phyloP scores from a whole-genome alignment of 2,888 invertebrate genomes.

The Acanthacorydalis orientalis region DNA sequence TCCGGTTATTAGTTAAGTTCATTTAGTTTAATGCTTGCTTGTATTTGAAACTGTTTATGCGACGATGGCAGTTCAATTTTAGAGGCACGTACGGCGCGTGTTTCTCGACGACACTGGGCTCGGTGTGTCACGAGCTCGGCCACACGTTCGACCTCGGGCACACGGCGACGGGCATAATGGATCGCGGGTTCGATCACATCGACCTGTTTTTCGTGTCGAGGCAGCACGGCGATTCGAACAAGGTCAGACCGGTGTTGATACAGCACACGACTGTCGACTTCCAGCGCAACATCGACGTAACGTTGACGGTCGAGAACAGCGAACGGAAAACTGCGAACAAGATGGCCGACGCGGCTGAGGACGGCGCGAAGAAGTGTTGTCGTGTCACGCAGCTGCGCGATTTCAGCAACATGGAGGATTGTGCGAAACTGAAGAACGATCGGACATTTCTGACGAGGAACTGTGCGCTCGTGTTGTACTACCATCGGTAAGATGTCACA shows the following conservation, averaged over 20 bases:
- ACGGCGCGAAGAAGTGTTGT: background rate
- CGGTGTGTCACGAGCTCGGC: constrained; percentile 83
- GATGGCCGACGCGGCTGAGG: constrained; percentile 8
- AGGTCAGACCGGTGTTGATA: constrained; percentile 4
- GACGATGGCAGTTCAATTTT: constrained; percentile 3
- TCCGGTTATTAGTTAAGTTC: too few species aligned
- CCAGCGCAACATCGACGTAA: background rate
- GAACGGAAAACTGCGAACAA: constrained; percentile 14
- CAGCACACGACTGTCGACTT: too few species aligned
- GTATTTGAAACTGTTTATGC: too few species aligned
- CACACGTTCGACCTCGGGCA: constrained; percentile 92
- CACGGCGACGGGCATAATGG: constrained; percentile 83
- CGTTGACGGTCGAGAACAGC: constrained; percentile 31
- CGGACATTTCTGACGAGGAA: constrained; percentile 43
- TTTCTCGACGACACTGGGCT: constrained; percentile 79
- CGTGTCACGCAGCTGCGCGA: too few species aligned
- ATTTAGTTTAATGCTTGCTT: too few species aligned
- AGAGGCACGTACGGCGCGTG: constrained; percentile 74
- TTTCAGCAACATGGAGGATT: too few species aligned
- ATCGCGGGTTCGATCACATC: constrained; percentile 71
- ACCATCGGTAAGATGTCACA: constrained; percentile 51
- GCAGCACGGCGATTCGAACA: constrained; percentile 8
- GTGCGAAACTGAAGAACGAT: constrained; percentile 24
- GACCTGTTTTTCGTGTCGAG: constrained; percentile 48
- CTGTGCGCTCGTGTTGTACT: constrained; percentile 45